Conservation (phyloP, 1,140 invertebrate species). For the Globodera rostochiensis region DNA sequence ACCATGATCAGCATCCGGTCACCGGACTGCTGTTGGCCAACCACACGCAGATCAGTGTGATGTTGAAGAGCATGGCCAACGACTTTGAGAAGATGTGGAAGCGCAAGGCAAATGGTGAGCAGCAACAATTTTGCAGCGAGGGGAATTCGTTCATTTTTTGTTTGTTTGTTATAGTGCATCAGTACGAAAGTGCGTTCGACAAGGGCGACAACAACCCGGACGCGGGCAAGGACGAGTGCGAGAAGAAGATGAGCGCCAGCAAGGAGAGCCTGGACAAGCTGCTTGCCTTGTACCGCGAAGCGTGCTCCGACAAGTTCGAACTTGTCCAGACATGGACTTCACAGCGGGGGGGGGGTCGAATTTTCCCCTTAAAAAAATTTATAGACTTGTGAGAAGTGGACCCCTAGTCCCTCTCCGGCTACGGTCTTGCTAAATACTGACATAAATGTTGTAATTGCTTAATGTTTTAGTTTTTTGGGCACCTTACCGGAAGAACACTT, state of each 20-base stretch:
- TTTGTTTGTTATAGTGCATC: slow-evolving; percentile 9
- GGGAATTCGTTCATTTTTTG: not conserved
- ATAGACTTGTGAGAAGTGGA: no score
- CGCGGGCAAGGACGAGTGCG: not conserved
- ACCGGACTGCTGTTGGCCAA: slow-evolving; percentile 27
- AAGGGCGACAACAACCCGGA: not conserved
- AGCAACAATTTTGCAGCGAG: no score
- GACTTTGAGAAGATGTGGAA: slow-evolving; percentile 30
- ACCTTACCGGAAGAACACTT: no score
- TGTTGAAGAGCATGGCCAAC: slow-evolving; percentile 6
- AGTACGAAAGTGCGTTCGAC: slow-evolving; percentile 22
- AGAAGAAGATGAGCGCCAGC: slow-evolving; percentile 19
- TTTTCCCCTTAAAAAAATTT: no score
- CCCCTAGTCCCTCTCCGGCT: no score
- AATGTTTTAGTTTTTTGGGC: no score
- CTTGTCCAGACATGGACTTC: no score
- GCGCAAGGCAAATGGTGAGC: slow-evolving; percentile 17
- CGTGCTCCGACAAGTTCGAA: slow-evolving; percentile 1
- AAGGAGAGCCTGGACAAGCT: slow-evolving; percentile 21
- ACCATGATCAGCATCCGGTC: slow-evolving; percentile 34
- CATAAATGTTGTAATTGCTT: no score
- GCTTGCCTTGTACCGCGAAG: slow-evolving; percentile 15
- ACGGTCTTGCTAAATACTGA: no score
- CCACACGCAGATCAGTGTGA: slow-evolving; percentile 11
- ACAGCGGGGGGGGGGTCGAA: no score